Evolutionary conservation across 2,797 vertebrate genomes (phyloP).

Genomic region (Pseudocheirus occidentalis): DNA sequence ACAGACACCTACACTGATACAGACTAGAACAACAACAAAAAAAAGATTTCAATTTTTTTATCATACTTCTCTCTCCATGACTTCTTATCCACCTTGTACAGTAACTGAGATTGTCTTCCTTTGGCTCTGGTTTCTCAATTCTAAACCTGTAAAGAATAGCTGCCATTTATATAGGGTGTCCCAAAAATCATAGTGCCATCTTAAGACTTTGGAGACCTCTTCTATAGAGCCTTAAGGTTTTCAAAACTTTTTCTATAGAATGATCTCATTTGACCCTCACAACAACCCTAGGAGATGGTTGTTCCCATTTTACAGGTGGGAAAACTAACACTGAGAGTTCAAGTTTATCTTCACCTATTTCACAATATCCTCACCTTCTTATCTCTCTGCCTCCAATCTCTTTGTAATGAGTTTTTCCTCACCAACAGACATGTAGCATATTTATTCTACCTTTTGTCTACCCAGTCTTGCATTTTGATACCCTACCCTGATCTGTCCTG

Average conservation of each 20-base stretch:
- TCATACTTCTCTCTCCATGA: background rate
- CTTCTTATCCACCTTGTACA: background rate
- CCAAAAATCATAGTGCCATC: background rate
- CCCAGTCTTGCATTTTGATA: background rate
- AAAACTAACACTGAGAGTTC: background rate
- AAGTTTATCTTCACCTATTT: background rate
- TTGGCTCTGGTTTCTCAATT: background rate
- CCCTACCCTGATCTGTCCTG: background rate
- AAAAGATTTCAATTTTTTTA: background rate
- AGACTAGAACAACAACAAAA: background rate
- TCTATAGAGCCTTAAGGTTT: background rate
- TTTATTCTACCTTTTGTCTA: background rate
- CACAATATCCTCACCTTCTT: background rate
- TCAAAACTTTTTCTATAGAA: background rate
- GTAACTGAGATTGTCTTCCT: background rate
- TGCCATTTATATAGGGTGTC: background rate
- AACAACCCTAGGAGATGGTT: background rate
- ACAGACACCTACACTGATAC: constrained; percentile 1
- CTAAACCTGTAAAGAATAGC: background rate
- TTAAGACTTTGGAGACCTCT: background rate
- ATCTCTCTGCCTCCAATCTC: background rate
- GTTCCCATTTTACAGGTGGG: background rate
- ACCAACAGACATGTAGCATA: background rate
- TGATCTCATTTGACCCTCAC: background rate
- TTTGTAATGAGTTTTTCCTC: background rate